Percentiles rank a stretch among this genome's conserved stretches.
Evolutionary conservation across 2,888 invertebrate species (phyloP).

Genomic region (Suillia variegata): DNA sequence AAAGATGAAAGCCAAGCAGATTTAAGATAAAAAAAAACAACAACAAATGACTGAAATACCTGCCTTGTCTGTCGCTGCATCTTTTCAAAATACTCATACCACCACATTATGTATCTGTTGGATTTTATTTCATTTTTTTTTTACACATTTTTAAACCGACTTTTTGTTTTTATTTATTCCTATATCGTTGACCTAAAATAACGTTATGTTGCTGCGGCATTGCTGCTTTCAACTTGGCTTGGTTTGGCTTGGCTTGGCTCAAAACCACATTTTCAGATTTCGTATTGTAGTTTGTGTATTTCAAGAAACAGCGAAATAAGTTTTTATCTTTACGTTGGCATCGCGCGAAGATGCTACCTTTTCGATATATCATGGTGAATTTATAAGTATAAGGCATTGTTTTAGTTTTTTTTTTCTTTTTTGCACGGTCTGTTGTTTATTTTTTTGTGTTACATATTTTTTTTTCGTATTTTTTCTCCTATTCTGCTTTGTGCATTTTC

Average conservation of each 20-base stretch:
- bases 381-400: no score
- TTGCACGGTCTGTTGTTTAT: background rate
- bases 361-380: no score
- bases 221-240: background rate
- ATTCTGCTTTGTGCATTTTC: no score
- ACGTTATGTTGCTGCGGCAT: conserved; percentile 6
- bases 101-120: background rate
- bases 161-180: conserved; percentile 7
- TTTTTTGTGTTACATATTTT: no score
- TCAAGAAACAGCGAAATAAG: conserved; percentile 4
- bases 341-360: background rate
- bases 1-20: background rate
- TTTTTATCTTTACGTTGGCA: conserved; percentile 3
- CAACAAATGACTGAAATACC: background rate
- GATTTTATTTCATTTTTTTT: background rate
- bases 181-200: conserved; percentile 22
- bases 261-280: no score
- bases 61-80: background rate
- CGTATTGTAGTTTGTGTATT: no score
- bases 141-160: background rate
- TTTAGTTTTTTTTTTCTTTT: background rate
- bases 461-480: no score
- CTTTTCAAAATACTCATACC: background rate
- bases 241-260: no score
- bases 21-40: no score